These are phyloP conservation scores for Myotis findleyi DNA, from an alignment of 2,797 vertebrate species.

Conservation along the genomic window DNA sequence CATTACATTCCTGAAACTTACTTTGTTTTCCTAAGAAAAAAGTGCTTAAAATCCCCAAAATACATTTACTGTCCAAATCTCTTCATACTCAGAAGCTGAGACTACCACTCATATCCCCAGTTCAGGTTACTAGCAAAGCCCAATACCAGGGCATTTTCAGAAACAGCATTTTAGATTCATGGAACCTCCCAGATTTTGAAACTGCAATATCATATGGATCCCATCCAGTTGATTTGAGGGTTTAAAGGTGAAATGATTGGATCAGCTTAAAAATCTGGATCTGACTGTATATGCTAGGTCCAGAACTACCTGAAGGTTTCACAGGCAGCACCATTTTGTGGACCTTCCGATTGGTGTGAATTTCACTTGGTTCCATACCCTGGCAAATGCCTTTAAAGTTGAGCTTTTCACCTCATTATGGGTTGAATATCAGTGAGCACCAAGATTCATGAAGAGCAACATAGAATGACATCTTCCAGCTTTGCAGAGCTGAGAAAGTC, in stretches of 20 bases:
- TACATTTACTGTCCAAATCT: conserved; percentile 49
- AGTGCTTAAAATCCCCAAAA: conserved; percentile 33
- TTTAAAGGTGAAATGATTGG: background rate
- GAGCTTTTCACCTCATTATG: background rate
- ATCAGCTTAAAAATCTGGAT: background rate
- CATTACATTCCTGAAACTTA: conserved; percentile 21
- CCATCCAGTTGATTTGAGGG: background rate
- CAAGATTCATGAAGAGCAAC: background rate
- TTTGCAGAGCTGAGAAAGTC: background rate
- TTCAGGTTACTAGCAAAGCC: background rate
- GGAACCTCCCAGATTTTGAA: background rate
- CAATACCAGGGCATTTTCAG: background rate
- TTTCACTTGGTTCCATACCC: background rate
- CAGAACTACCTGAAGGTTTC: background rate
- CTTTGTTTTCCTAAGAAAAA: conserved; percentile 29
- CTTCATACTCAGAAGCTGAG: background rate
- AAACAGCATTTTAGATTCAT: background rate
- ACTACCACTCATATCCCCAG: background rate
- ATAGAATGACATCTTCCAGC: background rate
- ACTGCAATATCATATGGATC: background rate
- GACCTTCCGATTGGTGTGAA: background rate
- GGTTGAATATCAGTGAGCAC: background rate
- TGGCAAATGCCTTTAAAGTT: background rate
- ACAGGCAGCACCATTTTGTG: background rate
- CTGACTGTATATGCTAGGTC: background rate